Evolutionary conservation across 2,888 invertebrate species (phyloP).

Genomic region (Melieria picta): DNA sequence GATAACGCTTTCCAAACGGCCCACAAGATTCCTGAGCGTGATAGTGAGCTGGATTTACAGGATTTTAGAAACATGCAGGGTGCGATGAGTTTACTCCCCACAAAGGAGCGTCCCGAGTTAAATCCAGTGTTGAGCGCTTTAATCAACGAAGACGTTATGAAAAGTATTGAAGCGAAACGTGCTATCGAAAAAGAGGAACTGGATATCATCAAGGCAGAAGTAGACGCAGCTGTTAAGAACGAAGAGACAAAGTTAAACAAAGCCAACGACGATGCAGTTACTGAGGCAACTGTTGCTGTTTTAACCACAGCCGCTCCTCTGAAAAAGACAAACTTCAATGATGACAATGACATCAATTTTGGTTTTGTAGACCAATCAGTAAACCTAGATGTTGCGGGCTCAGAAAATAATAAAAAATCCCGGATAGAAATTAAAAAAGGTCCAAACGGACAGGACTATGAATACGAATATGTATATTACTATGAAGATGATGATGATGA

Average conservation of each 20-base stretch:
- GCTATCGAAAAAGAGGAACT: constrained; percentile 61
- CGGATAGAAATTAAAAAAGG: constrained; percentile 87
- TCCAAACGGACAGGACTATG: constrained; percentile 89
- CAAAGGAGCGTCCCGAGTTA: constrained; percentile 65
- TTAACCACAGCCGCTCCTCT: constrained; percentile 56
- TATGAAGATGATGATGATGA: constrained; percentile 77
- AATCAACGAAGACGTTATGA: constrained; percentile 68
- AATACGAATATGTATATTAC: constrained; percentile 92
- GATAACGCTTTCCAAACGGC: constrained; percentile 58
- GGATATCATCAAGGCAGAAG: constrained; percentile 54
- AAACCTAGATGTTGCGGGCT: constrained; percentile 73
- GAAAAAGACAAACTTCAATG: constrained; percentile 44
- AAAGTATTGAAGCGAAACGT: constrained; percentile 67
- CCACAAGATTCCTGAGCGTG: constrained; percentile 53
- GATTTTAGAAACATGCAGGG: constrained; percentile 50
- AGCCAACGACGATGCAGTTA: constrained; percentile 29
- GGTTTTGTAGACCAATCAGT: constrained; percentile 67
- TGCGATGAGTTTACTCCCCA: constrained; percentile 61
- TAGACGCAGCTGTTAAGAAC: constrained; percentile 46
- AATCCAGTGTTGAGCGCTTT: constrained; percentile 66
- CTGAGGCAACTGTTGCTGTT: constrained; percentile 47
- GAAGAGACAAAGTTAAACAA: constrained; percentile 28
- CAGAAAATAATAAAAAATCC: constrained; percentile 76
- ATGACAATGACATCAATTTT: constrained; percentile 54
- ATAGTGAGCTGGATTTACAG: constrained; percentile 39